A percentile compares a stretch with the other conserved stretches of the same genome.
Conservation (phyloP, 2,113 vertebrate genomes). For the Candoia aspera region DNA sequence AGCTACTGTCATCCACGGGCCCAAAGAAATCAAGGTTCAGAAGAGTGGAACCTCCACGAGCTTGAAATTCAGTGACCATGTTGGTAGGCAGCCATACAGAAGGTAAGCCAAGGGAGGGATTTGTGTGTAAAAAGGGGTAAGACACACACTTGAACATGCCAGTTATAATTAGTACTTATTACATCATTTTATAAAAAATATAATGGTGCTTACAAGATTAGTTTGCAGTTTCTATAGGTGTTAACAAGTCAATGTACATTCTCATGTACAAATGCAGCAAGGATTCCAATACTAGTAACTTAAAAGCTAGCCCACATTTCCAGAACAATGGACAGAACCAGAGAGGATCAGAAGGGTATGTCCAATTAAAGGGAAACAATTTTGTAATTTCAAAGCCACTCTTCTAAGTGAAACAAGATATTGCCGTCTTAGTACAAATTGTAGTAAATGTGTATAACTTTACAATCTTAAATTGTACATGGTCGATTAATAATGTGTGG, state of each 20-base stretch:
- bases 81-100: constrained; percentile 84
- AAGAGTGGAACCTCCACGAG: constrained; percentile 97
- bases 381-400: constrained; percentile 54
- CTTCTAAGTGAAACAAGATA: constrained; percentile 53
- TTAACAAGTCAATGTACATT: constrained; percentile 76
- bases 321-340: constrained; percentile 70
- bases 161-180: constrained; percentile 83
- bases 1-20: constrained; percentile 97
- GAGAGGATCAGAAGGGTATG: constrained; percentile 67
- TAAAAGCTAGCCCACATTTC: constrained; percentile 71
- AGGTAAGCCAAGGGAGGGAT: constrained; percentile 82
- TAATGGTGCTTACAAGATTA: constrained; percentile 80
- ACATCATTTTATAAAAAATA: constrained; percentile 63
- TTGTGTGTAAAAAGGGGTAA: constrained; percentile 86
- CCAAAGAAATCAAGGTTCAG: constrained; percentile 99
- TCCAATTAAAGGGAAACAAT: constrained; percentile 82
- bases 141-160: constrained; percentile 90
- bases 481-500: not conserved
- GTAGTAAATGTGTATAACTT: not conserved
- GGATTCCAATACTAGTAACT: constrained; percentile 72
- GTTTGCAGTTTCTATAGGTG: constrained; percentile 75
- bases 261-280: constrained; percentile 76
- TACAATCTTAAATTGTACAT: not conserved
- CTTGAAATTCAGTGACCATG: constrained; percentile 86
- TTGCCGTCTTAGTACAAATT: not conserved